Conservation (phyloP, 2,113 vertebrate species). For the Aptenodytes forsteri region DNA sequence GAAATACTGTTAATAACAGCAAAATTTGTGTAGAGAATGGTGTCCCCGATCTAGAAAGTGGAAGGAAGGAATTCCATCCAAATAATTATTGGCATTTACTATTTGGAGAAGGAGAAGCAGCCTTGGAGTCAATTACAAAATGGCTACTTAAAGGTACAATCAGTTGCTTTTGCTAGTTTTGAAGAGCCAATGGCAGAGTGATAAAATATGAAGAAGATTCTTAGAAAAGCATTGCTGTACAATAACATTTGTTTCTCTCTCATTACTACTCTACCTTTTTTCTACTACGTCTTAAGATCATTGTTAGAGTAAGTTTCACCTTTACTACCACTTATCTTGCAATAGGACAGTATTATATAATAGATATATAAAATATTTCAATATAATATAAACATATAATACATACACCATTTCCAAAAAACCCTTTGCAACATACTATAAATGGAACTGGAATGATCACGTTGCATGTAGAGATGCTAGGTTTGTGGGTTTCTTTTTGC, state of each 20-base stretch:
- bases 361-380: not conserved
- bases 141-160: not conserved
- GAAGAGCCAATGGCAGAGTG: not conserved
- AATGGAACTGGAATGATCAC: not conserved
- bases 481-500: not conserved
- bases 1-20: not conserved
- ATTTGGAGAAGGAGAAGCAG: not conserved
- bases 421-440: not conserved
- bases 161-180: not conserved
- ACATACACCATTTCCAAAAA: fast-evolving
- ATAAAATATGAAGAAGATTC: not conserved
- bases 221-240: not conserved
- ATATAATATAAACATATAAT: not conserved
- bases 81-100: not conserved
- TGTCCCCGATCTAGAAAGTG: not conserved
- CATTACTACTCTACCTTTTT: not conserved
- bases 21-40: not conserved
- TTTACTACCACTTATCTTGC: not conserved
- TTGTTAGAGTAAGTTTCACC: not conserved
- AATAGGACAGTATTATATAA: not conserved
- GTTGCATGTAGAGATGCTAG: not conserved
- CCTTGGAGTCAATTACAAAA: not conserved
- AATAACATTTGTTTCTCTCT: not conserved
- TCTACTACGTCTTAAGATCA: not conserved
- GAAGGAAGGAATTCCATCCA: not conserved